A percentile compares a stretch with the other conserved stretches of the same genome.
phyloP scores from a whole-genome alignment of 2,113 vertebrate species.

The Terrapene triunguis region DNA sequence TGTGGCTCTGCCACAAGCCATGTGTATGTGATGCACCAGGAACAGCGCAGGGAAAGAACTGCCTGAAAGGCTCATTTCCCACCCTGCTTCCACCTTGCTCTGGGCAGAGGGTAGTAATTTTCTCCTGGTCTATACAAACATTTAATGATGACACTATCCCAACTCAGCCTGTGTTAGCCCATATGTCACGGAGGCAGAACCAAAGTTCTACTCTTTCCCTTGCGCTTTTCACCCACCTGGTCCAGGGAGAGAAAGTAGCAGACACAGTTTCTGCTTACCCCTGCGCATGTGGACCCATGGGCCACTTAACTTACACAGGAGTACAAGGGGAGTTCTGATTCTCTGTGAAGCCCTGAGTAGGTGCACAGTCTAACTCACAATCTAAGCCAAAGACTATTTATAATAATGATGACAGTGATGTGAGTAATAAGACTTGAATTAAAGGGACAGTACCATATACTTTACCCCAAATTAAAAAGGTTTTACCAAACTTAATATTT shows the following conservation, averaged over 20 bases:
- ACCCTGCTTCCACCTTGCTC: background rate
- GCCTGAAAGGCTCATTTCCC: background rate
- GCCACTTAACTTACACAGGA: background rate
- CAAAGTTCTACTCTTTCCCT: background rate
- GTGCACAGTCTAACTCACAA: background rate
- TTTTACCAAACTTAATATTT: background rate
- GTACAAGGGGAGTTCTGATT: background rate
- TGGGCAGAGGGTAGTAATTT: background rate
- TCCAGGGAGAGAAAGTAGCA: background rate
- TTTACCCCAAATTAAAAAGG: background rate
- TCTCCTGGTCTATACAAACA: background rate
- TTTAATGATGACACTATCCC: background rate
- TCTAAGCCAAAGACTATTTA: background rate
- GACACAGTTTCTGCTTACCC: background rate
- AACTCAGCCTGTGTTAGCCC: background rate
- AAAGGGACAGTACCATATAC: background rate
- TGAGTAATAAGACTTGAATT: background rate
- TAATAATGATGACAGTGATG: background rate
- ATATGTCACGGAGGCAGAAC: background rate
- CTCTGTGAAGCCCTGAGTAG: background rate
- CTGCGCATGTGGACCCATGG: background rate
- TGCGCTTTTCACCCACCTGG: background rate
- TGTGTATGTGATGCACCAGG: background rate
- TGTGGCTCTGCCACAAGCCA: background rate
- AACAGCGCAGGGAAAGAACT: background rate